Percentiles rank a stretch among this genome's conserved stretches.
These are phyloP conservation scores for Tupaia tana DNA, from an alignment of 2,113 vertebrate species.

Conservation along the genomic window DNA sequence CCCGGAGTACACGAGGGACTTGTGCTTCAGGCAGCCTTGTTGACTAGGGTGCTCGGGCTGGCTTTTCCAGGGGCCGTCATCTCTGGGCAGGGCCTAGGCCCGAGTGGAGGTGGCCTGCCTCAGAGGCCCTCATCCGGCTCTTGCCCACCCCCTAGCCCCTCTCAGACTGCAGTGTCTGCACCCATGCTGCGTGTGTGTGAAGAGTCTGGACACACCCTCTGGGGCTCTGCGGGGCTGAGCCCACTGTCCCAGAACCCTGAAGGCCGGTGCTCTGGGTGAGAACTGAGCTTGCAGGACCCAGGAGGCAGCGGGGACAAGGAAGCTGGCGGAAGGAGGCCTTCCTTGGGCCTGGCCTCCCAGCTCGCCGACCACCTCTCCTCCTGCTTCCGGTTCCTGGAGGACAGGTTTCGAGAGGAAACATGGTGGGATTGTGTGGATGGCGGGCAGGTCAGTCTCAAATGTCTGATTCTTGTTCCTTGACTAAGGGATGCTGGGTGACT, in stretches of 20 bases:
- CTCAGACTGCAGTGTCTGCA: background rate
- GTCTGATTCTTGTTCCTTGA: constrained; percentile 72
- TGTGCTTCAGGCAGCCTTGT: background rate
- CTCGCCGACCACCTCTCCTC: constrained; percentile 62
- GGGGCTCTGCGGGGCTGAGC: background rate
- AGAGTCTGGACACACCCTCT: background rate
- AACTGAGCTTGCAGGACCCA: background rate
- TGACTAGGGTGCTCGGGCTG: background rate
- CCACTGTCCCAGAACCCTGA: background rate
- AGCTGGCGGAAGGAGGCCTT: constrained; percentile 75
- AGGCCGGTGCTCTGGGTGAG: background rate
- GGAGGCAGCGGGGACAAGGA: constrained; percentile 74
- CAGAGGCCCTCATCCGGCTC: background rate
- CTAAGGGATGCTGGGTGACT: constrained; percentile 61
- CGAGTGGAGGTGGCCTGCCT: background rate
- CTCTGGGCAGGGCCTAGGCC: background rate
- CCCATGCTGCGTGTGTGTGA: background rate
- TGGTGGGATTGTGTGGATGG: constrained; percentile 75
- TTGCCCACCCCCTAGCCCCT: fast-evolving
- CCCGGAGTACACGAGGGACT: too few species aligned
- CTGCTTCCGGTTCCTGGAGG: constrained; percentile 73
- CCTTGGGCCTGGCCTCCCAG: constrained; percentile 71
- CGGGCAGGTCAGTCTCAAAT: constrained; percentile 63
- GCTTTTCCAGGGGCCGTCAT: background rate
- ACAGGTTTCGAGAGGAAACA: constrained; percentile 80